Conservation (phyloP, 2,888 invertebrate genomes). For the Pollenia griseotomentosa region DNA sequence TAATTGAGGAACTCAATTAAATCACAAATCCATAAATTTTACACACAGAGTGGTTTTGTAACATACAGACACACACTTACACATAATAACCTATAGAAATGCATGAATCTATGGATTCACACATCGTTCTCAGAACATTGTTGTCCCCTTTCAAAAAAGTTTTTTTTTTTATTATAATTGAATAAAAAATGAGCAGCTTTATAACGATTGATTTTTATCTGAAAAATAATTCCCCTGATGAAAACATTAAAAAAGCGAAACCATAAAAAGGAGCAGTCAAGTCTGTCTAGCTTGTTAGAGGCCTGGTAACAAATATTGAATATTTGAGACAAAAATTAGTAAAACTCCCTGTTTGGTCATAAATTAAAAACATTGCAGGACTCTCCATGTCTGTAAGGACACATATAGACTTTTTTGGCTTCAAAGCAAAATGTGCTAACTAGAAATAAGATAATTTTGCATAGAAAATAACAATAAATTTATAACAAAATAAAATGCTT, state of each 20-base stretch:
- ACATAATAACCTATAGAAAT: background rate
- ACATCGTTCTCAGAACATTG: background rate
- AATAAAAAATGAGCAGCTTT: background rate
- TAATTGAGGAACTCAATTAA: conserved; percentile 59
- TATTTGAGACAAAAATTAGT: conserved; percentile 56
- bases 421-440: no score
- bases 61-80: background rate
- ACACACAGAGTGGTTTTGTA: background rate
- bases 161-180: conserved; percentile 1
- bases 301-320: conserved; percentile 17
- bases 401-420: no score
- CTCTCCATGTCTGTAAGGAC: no score
- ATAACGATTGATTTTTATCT: conserved; percentile 36
- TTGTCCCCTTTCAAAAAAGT: background rate
- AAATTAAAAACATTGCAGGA: conserved; percentile 28
- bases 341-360: conserved; percentile 50
- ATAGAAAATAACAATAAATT: no score
- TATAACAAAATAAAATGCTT: no score
- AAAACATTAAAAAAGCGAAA: conserved; percentile 27
- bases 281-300: background rate
- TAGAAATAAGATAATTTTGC: no score
- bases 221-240: conserved; percentile 1
- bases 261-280: background rate
- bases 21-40: conserved; percentile 68
- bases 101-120: background rate